Percentiles rank a stretch among this genome's conserved stretches.
Evolutionary conservation across 2,797 vertebrate genomes (phyloP).

Genomic region (Telmatherina bonti): DNA sequence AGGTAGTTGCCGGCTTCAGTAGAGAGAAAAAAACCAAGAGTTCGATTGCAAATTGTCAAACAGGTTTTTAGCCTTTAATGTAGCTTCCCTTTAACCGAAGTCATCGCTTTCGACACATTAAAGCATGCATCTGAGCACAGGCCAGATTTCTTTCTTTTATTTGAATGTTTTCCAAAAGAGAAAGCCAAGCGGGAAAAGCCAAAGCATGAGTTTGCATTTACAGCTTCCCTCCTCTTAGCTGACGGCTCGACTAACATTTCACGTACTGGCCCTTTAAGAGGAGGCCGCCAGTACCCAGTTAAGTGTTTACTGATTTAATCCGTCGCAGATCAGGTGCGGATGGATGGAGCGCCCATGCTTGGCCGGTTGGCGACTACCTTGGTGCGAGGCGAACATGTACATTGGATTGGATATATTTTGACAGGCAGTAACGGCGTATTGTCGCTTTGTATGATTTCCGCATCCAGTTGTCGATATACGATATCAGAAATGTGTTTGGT

Average conservation of each 20-base stretch:
- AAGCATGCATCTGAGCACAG: slow-evolving; percentile 71
- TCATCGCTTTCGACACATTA: slow-evolving; percentile 61
- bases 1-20: slow-evolving; percentile 78
- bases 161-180: slow-evolving; percentile 74
- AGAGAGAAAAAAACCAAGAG: slow-evolving; percentile 43
- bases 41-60: slow-evolving; percentile 36
- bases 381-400: slow-evolving; percentile 76
- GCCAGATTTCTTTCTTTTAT: slow-evolving; percentile 25
- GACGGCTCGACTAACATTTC: slow-evolving; percentile 55
- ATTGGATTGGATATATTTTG: slow-evolving; percentile 79
- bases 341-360: slow-evolving; percentile 50
- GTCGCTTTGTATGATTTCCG: slow-evolving; percentile 75
- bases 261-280: slow-evolving; percentile 52
- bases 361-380: slow-evolving; percentile 86
- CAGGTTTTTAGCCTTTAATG: slow-evolving; percentile 75
- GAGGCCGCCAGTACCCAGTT: slow-evolving; percentile 47
- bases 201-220: slow-evolving; percentile 84
- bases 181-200: slow-evolving; percentile 74
- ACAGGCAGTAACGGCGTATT: slow-evolving; percentile 58
- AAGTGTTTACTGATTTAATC: slow-evolving; percentile 68
- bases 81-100: slow-evolving; percentile 79
- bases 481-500: slow-evolving; percentile 65
- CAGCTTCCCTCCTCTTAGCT: slow-evolving; percentile 59
- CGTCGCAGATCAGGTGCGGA: slow-evolving; percentile 35
- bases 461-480: slow-evolving; percentile 61